Percentiles rank a stretch among this genome's conserved stretches.
phyloP scores from a whole-genome alignment of 2,113 vertebrate species.

The Pseudopipra pipra region DNA sequence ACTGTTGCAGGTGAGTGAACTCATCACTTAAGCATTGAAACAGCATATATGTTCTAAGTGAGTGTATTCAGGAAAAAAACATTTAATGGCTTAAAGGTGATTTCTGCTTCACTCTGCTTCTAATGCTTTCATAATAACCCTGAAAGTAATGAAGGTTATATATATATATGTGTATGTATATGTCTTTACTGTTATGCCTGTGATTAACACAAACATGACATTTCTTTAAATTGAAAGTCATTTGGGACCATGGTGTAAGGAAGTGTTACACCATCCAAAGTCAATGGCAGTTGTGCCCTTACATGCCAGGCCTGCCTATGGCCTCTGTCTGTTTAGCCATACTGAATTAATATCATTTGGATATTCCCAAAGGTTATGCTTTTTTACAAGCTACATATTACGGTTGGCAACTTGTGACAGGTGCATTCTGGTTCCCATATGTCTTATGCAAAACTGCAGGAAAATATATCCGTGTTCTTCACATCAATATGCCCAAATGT shows the following conservation, averaged over 20 bases:
- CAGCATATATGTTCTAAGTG: not conserved
- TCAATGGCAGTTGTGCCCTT: not conserved
- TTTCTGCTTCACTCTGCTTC: not conserved
- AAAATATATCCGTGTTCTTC: not conserved
- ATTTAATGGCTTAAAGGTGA: not conserved
- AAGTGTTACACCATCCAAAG: not conserved
- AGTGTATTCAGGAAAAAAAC: not conserved
- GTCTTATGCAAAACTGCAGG: not conserved
- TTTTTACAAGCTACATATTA: not conserved
- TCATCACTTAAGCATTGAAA: not conserved
- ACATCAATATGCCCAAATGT: slow-evolving; percentile 35
- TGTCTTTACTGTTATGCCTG: not conserved
- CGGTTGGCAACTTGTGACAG: slow-evolving; percentile 40
- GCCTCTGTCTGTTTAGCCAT: slow-evolving; percentile 17
- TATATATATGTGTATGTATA: not conserved
- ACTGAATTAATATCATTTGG: slow-evolving; percentile 33
- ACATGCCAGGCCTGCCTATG: not conserved
- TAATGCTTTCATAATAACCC: not conserved
- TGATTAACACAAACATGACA: not conserved
- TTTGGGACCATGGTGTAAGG: not conserved
- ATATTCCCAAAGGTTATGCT: slow-evolving; percentile 37
- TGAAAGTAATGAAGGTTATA: not conserved
- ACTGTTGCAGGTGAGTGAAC: not conserved
- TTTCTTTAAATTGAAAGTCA: not conserved
- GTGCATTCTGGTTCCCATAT: slow-evolving; percentile 3